Conservation (phyloP, 2,888 invertebrate genomes). For the Tenthredo notha region DNA sequence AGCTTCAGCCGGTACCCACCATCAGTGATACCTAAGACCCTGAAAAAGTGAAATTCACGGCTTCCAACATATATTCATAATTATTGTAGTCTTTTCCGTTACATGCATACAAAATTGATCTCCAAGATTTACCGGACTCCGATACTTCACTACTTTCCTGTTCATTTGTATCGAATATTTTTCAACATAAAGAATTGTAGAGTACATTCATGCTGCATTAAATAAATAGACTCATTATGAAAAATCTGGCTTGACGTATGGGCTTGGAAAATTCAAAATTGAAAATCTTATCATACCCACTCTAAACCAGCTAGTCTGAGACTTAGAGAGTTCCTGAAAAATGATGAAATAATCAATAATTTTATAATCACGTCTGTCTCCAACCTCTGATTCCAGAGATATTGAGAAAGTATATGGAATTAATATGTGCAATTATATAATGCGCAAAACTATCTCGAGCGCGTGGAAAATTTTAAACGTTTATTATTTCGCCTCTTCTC, state of each 20-base stretch:
- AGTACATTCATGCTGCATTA: not conserved
- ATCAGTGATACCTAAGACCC: not conserved
- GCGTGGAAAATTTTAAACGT: too few relatives aligned
- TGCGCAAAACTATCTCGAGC: not conserved
- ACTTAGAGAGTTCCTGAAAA: not conserved
- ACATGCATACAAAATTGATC: too few relatives aligned
- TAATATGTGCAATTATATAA: not conserved
- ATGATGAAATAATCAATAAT: not conserved
- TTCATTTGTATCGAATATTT: too few relatives aligned
- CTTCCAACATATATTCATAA: not conserved
- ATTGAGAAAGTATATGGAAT: too few relatives aligned
- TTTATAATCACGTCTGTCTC: not conserved
- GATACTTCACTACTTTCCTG: too few relatives aligned
- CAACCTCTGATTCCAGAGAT: not conserved
- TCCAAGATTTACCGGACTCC: too few relatives aligned
- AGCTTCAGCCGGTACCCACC: slow-evolving; percentile 5
- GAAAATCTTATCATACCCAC: not conserved
- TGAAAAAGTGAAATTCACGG: not conserved
- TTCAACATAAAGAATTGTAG: too few relatives aligned
- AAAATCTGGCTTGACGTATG: not conserved
- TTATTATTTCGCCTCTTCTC: not conserved
- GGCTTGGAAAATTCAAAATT: not conserved
- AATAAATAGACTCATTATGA: not conserved
- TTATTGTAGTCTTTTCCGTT: too few relatives aligned
- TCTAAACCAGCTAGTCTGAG: not conserved